These are phyloP conservation scores for Dysidea cf. avara DNA, from an alignment of 37 sponge, comb jelly and placozoan genomes.

Conservation along the genomic window DNA sequence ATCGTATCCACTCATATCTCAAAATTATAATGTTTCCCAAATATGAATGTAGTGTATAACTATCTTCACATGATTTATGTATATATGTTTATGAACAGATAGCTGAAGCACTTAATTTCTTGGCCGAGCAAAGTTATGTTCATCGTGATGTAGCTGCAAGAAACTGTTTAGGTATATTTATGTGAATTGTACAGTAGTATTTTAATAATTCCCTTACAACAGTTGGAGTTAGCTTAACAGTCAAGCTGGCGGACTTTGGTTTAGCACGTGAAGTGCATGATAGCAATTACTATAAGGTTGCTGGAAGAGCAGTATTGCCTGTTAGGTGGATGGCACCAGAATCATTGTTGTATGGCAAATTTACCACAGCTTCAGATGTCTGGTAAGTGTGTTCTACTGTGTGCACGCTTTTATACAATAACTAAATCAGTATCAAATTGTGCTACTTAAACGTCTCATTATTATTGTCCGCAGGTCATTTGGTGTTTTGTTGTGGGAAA, in stretches of 20 bases:
- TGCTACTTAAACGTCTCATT: neutral
- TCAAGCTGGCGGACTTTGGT: slow-evolving; percentile 71
- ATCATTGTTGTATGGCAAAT: slow-evolving; percentile 41
- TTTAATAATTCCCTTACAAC: neutral
- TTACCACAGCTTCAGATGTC: slow-evolving; percentile 55
- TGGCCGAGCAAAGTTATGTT: slow-evolving; percentile 32
- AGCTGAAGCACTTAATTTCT: slow-evolving; percentile 42
- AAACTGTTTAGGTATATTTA: slow-evolving; percentile 52
- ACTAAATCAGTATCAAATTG: neutral
- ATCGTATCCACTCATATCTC: too few species aligned
- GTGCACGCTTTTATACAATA: neutral
- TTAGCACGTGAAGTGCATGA: slow-evolving; percentile 37
- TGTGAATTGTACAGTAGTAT: neutral
- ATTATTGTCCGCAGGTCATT: slow-evolving; percentile 44
- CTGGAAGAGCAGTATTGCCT: slow-evolving; percentile 50
- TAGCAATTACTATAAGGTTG: slow-evolving; percentile 33
- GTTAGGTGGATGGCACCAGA: slow-evolving; percentile 67
- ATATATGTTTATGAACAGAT: slow-evolving; percentile 2
- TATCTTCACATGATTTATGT: too few species aligned
- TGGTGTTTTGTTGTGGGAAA: slow-evolving; percentile 75
- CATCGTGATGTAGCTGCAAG: slow-evolving; percentile 66
- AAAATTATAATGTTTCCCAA: too few species aligned
- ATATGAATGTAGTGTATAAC: too few species aligned
- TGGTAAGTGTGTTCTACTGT: slow-evolving; percentile 21
- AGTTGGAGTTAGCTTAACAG: slow-evolving; percentile 47